Percentiles rank a stretch among this genome's conserved stretches.
Evolutionary conservation across 30 jellyfish, hydroid and myxozoan species (phyloP).

Genomic region (Turritopsis rubra): DNA sequence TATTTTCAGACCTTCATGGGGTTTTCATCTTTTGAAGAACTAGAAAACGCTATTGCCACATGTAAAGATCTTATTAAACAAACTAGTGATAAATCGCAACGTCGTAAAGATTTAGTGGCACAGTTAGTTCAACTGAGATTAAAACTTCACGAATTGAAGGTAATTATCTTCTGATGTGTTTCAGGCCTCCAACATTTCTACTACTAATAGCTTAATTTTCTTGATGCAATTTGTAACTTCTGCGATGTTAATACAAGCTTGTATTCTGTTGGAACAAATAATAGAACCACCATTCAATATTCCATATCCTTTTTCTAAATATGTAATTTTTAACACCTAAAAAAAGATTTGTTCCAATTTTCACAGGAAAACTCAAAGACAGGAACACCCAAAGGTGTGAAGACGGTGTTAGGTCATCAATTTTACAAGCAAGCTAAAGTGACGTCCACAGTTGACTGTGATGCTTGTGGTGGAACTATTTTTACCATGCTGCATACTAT

Average conservation of each 20-base stretch:
- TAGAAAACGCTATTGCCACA: slow-evolving; percentile 73
- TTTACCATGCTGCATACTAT: slow-evolving; percentile 70
- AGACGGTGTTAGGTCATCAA: slow-evolving; percentile 70
- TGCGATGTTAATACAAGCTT: neutral
- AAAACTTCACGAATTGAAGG: slow-evolving; percentile 71
- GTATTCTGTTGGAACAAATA: no score
- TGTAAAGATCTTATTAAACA: slow-evolving; percentile 63
- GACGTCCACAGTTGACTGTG: slow-evolving; percentile 61
- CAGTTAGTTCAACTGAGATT: slow-evolving; percentile 65
- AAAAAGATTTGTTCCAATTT: neutral
- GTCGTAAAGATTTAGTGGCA: slow-evolving; percentile 51
- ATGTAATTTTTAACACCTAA: neutral
- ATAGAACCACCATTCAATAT: no score
- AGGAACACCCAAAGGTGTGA: slow-evolving; percentile 14
- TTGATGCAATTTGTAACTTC: no score
- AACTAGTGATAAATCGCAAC: slow-evolving; percentile 41
- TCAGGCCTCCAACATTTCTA: no score
- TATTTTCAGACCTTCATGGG: slow-evolving; percentile 93
- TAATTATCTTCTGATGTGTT: no score
- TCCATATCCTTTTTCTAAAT: no score
- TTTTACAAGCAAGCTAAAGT: slow-evolving; percentile 53
- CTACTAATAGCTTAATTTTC: no score
- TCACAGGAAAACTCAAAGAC: slow-evolving; percentile 1
- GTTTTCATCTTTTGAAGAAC: slow-evolving; percentile 71
- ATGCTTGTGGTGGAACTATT: slow-evolving; percentile 79